phyloP scores from a whole-genome alignment of 2,888 invertebrate genomes.

The Oscheius sp. region DNA sequence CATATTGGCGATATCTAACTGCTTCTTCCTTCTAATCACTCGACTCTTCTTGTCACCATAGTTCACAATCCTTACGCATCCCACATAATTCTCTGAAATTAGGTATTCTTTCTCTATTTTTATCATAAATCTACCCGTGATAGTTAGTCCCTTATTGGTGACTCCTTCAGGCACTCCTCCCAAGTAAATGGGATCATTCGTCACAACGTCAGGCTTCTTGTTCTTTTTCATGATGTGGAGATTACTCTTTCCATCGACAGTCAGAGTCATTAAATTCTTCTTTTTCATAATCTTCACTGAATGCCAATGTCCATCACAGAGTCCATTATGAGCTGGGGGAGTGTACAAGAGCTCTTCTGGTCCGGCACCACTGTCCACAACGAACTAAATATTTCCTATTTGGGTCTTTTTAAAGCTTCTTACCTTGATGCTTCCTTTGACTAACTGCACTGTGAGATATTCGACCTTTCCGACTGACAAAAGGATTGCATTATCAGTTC shows the following conservation, averaged over 20 bases:
- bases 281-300: conserved; percentile 83
- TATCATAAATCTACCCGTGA: conserved; percentile 22
- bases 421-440: conserved; percentile 70
- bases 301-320: conserved; percentile 97
- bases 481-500: conserved; percentile 63
- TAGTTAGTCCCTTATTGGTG: conserved; percentile 50
- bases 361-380: conserved; percentile 77
- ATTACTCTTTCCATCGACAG: conserved; percentile 83
- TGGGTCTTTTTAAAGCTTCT: neutral
- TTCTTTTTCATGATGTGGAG: conserved; percentile 78
- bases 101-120: neutral
- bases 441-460: conserved; percentile 85
- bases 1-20: conserved; percentile 49
- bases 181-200: conserved; percentile 85
- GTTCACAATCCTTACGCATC: conserved; percentile 64
- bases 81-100: conserved; percentile 63
- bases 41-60: conserved; percentile 55
- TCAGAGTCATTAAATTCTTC: conserved; percentile 87
- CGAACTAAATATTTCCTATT: conserved; percentile 53
- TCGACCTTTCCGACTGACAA: conserved; percentile 74
- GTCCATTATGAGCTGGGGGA: conserved; percentile 70
- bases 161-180: conserved; percentile 75
- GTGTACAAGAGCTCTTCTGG: conserved; percentile 73
- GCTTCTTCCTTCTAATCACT: conserved; percentile 40
- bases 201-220: conserved; percentile 80